phyloP scores from a whole-genome alignment of 1,140 invertebrate genomes.

The Calephelis nemesis region DNA sequence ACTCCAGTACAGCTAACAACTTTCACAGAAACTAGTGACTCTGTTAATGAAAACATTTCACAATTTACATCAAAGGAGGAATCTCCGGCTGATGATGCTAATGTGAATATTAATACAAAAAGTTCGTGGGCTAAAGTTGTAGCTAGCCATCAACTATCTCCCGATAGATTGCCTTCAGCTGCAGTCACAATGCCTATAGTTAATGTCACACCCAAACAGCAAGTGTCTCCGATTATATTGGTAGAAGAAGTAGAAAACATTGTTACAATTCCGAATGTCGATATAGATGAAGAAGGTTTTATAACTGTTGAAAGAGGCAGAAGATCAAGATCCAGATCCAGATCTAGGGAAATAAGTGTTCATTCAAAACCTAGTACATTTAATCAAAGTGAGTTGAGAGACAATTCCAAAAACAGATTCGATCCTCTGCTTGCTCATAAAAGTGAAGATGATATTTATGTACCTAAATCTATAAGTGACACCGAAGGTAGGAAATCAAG shows the following conservation, averaged over 20 bases:
- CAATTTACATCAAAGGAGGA: not conserved
- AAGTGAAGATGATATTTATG: not conserved
- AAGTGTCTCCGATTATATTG: constrained; percentile 63
- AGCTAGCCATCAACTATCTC: constrained; percentile 53
- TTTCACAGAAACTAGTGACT: constrained; percentile 15
- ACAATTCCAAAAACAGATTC: constrained; percentile 68
- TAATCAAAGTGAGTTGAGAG: constrained; percentile 35
- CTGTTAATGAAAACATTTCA: constrained; percentile 14
- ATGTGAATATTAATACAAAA: constrained; percentile 25
- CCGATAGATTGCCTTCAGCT: constrained; percentile 42
- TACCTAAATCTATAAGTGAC: not conserved
- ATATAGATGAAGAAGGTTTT: constrained; percentile 70
- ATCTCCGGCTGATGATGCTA: constrained; percentile 21
- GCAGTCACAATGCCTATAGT: constrained; percentile 26
- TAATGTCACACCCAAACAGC: constrained; percentile 27
- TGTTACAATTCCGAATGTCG: constrained; percentile 42
- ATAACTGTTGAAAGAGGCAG: constrained; percentile 67
- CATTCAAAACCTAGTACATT: constrained; percentile 39
- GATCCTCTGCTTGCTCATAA: constrained; percentile 44
- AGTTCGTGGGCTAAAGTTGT: constrained; percentile 74
- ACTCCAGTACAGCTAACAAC: constrained; percentile 17
- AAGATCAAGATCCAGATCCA: constrained; percentile 69
- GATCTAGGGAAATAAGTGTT: constrained; percentile 58
- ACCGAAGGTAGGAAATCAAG: constrained; percentile 37
- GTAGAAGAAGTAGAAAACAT: constrained; percentile 58